Base-by-base conservation (phyloP, 2,888 invertebrate species). In the Rhamnusium bicolor region DNA sequence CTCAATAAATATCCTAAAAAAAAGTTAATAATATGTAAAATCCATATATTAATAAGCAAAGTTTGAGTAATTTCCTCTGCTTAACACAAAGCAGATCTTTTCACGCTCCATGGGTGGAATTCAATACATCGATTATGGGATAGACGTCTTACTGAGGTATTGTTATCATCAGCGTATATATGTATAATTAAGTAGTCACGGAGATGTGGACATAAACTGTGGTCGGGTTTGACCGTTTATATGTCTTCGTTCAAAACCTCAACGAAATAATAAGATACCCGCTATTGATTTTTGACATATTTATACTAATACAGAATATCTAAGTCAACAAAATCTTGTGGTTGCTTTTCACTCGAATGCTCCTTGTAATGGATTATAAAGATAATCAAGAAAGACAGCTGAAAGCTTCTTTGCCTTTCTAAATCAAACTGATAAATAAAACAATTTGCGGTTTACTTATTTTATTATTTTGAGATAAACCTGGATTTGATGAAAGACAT, bases 391-490 rank as follows among this genome's bases (percentile, higher is more conserved):
- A 27, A 14, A n/a, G 27, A 27, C 54, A 56, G 54, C 40, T 40
- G 40, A 12, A 56, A 56, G 54, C 54, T 56, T 56, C 21, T 56
- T 27, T 56, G 27, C n/a, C 27, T 40, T 0, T 56, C 54, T 24
- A 56, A 27, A 56, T 5, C 40, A n/a, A 27, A 27, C 54, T 14
- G 14, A 56, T 27, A 27, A 60, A 60, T 32, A 19, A 62, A 62
- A 46, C 40, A 40, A 21, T 62, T 40, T 62, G 47, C 24, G 40
- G 40, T 46, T 62, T 46, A 21, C 61, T 56, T 27, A 60, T 62
- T 46, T 62, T 62, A 62, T 62, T 24, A 47, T 46, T 62, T 6
- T 47, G 18, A 46, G 46, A 62, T 47, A 62, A 62, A 62, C 18
- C 46, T 21, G 61, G 19, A 14, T 14, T 19, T 47, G 18, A 61